Base-by-base conservation (phyloP, 2,113 vertebrate genomes). In the Falco punctatus region DNA sequence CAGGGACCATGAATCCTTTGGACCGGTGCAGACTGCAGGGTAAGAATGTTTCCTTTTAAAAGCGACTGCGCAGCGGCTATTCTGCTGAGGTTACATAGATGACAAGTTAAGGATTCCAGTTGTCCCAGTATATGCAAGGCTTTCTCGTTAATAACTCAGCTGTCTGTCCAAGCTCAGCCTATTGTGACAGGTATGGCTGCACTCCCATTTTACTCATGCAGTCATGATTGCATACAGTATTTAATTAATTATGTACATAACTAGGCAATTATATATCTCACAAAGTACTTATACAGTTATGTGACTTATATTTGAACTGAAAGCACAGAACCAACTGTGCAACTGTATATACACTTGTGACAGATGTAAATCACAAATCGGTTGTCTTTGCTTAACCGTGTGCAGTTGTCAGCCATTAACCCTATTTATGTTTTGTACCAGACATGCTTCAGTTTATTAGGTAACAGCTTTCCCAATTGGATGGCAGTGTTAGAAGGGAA, bases 31-130 rank as follows among this genome's bases (percentile, higher is more conserved):
- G 55, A n/a, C 70, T 62, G 67, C 27, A 77, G 95, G 77, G 15
- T 65, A 44, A 87, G 48, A 73, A 69, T 22, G 21, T 22, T 69
- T 88, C 66, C 77, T 94, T 55, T 66, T 23, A 33, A 16, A 72
- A 86, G 55, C 0, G 2, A 32, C 26, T 15, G 24, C n/a, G 19
- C 3, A 2, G 67, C 0, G 4, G 19, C 35, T 62, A 7, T 54
- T 88, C 38, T 72, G 38, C 70, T 66, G 82, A 44, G 52, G 66
- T 85, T 59, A 85, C 75, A 49, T 0, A 24, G 46, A 26, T 10
- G 32, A 32, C 24, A 54, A 51, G 17, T 27, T 23, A 78, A 69
- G 35, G 72, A 49, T 40, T 57, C 42, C 65, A 46, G 23, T 35
- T 72, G 35, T 54, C 78, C 78, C 28, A 40, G 38, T 38, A 22